These are phyloP conservation scores for Halichoerus grypus DNA, from an alignment of 2,113 vertebrate genomes.

Conservation along the genomic window DNA sequence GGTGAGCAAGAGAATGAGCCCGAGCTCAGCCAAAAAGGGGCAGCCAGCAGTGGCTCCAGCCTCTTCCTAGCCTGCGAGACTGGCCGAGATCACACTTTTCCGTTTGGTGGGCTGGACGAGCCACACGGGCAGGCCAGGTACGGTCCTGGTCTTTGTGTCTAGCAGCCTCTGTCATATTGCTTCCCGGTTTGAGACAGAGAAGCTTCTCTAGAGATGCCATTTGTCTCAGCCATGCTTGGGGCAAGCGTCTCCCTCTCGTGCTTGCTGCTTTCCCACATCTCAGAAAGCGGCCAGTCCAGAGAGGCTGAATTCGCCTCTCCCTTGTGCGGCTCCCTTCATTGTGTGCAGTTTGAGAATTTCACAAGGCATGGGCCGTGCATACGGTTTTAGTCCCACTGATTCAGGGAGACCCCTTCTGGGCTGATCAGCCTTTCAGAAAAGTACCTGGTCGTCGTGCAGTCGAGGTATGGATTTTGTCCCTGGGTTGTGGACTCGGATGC, in stretches of 20 bases:
- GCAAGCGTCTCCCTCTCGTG: neutral
- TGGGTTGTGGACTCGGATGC: neutral
- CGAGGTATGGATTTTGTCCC: neutral
- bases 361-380: rapidly evolving
- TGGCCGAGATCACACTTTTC: neutral
- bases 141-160: neutral
- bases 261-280: neutral
- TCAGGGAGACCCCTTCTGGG: neutral
- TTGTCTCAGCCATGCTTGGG: neutral
- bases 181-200: neutral
- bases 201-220: neutral
- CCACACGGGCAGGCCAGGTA: rapidly evolving
- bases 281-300: neutral
- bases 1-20: neutral
- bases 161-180: neutral
- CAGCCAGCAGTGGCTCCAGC: rapidly evolving
- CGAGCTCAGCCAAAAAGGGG: no score
- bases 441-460: neutral
- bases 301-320: neutral
- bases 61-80: neutral
- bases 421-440: neutral
- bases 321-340: rapidly evolving
- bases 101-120: neutral
- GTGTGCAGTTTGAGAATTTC: neutral
- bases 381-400: neutral